phyloP scores from a whole-genome alignment of 2,888 invertebrate species.

The Habroteleia sp. region DNA sequence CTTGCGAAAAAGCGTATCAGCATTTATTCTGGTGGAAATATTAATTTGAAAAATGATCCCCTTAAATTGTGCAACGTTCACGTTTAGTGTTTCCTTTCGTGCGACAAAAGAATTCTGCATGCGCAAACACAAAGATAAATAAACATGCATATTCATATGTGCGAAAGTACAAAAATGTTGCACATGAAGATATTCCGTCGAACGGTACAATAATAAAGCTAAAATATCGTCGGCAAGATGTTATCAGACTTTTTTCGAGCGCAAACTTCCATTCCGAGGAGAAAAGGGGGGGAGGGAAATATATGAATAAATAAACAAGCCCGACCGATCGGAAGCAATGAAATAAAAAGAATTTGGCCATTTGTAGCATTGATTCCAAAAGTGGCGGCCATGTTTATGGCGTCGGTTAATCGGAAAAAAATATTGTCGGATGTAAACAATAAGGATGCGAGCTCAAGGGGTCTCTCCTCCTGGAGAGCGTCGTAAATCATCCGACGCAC shows the following conservation, averaged over 20 bases:
- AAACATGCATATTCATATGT: not conserved
- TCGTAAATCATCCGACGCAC: slow-evolving; percentile 29
- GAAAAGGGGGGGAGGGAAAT: not conserved
- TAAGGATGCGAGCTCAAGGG: slow-evolving; percentile 7
- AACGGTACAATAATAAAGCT: not conserved
- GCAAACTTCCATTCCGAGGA: too few species aligned
- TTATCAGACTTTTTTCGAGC: not conserved
- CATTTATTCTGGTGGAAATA: not conserved
- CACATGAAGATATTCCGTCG: not conserved
- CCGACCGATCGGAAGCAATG: not conserved
- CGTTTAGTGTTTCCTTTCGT: too few species aligned
- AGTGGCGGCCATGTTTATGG: slow-evolving; percentile 1
- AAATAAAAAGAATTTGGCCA: slow-evolving; percentile 4
- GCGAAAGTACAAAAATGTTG: not conserved
- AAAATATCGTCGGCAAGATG: not conserved
- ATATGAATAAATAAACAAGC: not conserved
- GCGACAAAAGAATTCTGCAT: not conserved
- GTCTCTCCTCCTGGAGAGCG: not conserved
- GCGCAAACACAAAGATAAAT: not conserved
- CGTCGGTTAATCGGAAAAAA: slow-evolving; percentile 14
- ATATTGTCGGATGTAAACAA: slow-evolving; percentile 27
- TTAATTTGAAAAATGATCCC: too few species aligned
- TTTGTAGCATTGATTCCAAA: slow-evolving; percentile 12
- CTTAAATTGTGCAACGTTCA: too few species aligned
- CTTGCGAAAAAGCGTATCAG: not conserved